Evolutionary conservation across 2,888 invertebrate genomes (phyloP), one percentile per base, ranked within the genome.

Genomic region (Cataglyphis albicans): DNA sequence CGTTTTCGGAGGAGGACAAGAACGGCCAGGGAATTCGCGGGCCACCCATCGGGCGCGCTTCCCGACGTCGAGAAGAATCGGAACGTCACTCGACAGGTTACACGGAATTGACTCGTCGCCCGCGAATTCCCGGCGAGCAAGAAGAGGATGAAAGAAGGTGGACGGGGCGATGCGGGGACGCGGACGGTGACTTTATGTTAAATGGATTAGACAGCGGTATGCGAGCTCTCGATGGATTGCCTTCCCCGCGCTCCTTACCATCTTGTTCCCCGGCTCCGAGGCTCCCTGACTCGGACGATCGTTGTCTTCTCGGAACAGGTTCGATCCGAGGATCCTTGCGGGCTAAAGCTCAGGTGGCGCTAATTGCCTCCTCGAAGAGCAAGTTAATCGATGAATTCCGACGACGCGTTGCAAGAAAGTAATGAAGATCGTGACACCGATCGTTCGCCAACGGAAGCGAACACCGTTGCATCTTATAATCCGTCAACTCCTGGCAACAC

Each of bases 181-280:
- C 48, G 87, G 89, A 88, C 89, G 90, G 90, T 90, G 89, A 88
- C 91, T 92, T 92, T 92, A 93, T 91, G 92, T 93, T 94, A 94
- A 94, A 93, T 92, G 94, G 93, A 94, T 94, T 94, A 94, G 94
- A 94, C 94, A 94, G 91, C 90, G 91, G 94, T 93, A 94, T 94
- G 93, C 91, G 90, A 87, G 88, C 87, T 84, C 90, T 91, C 91
- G 93, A 93, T 93, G 93, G 91, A 93, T 93, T 92, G 93, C 92
- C 59, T 59, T 72, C 73, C 73, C 68, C 75, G 65, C 35, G 35
- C 35, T 18, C 9, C 52, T 48, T 48, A 48, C 41, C 52, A 5
- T 18, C 52, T n/a, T 52, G 48, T 52, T 12, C 57, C 57, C 38
- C 41, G 25, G 52, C 38, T 0, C 32, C 41, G 21, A 57, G 70